These are phyloP conservation scores for Hyposoter didymator DNA, from an alignment of 2,888 invertebrate species.

Conservation along the genomic window DNA sequence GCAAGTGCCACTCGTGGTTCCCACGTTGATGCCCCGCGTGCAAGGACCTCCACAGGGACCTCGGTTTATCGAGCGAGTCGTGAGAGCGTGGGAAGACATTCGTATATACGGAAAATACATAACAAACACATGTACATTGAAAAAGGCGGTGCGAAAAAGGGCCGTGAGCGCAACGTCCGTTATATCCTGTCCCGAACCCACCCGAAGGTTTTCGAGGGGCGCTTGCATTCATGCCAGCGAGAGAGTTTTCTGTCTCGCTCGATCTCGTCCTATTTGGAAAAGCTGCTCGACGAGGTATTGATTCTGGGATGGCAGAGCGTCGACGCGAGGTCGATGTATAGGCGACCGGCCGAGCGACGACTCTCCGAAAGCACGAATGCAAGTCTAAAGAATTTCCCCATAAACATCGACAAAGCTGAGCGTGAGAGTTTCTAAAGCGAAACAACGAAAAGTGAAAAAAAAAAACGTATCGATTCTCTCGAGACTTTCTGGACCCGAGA, in stretches of 20 bases:
- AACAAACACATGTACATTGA: background rate
- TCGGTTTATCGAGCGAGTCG: constrained; percentile 42
- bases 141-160: constrained; percentile 26
- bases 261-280: constrained; percentile 26
- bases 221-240: constrained; percentile 14
- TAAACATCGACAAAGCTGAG: background rate
- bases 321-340: constrained; percentile 42
- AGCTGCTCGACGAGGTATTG: constrained; percentile 57
- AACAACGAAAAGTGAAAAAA: background rate
- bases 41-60: constrained; percentile 36
- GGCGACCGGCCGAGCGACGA: constrained; percentile 45
- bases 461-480: background rate
- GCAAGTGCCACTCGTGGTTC: background rate
- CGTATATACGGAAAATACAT: background rate
- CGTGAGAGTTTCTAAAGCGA: background rate
- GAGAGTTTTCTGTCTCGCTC: constrained; percentile 12
- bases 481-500: background rate
- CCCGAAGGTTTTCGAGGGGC: constrained; percentile 63
- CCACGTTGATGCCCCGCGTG: constrained; percentile 5
- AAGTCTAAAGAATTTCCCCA: background rate
- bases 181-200: constrained; percentile 67
- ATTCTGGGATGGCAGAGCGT: constrained; percentile 35
- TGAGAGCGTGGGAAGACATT: constrained; percentile 19
- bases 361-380: background rate
- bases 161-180: constrained; percentile 59